These are phyloP conservation scores for Strigamia crassipes DNA, from an alignment of 2,888 invertebrate species.

Conservation along the genomic window DNA sequence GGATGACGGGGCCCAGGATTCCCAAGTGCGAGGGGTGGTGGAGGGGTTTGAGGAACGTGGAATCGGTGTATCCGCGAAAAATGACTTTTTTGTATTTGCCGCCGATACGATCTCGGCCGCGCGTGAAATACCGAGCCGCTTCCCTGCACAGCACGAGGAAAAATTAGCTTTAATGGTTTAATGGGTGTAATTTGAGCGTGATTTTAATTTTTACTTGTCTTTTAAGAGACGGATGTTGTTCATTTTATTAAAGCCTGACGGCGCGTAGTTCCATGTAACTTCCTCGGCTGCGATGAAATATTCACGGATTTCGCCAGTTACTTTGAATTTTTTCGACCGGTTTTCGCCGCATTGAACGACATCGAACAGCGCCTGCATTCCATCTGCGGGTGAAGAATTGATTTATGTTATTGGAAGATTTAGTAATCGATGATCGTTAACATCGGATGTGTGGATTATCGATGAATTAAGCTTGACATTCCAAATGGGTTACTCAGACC, in stretches of 20 bases:
- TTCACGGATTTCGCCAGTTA: background rate
- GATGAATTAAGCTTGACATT: no score
- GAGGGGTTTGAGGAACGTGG: slow-evolving; percentile 49
- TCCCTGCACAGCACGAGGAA: background rate
- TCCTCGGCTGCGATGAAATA: slow-evolving; percentile 52
- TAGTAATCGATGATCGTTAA: no score
- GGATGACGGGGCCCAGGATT: slow-evolving; percentile 55
- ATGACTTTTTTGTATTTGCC: slow-evolving; percentile 52
- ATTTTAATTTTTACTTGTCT: slow-evolving; percentile 45
- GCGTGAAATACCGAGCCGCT: slow-evolving; percentile 18
- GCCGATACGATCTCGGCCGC: slow-evolving; percentile 49
- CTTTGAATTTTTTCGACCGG: background rate
- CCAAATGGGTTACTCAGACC: no score
- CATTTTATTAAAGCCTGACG: slow-evolving; percentile 50
- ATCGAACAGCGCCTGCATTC: slow-evolving; percentile 51
- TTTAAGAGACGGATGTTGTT: slow-evolving; percentile 7
- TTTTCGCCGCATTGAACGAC: slow-evolving; percentile 44
- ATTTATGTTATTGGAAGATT: background rate
- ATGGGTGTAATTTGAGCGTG: background rate
- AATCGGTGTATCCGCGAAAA: slow-evolving; percentile 51
- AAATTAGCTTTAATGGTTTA: background rate
- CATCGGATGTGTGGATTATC: background rate
- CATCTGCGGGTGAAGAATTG: slow-evolving; percentile 45
- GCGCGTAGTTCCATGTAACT: slow-evolving; percentile 51
- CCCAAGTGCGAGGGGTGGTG: slow-evolving; percentile 50